phyloP scores from a whole-genome alignment of 2,797 vertebrate genomes.

The Poeciliopsis paucimaculata region DNA sequence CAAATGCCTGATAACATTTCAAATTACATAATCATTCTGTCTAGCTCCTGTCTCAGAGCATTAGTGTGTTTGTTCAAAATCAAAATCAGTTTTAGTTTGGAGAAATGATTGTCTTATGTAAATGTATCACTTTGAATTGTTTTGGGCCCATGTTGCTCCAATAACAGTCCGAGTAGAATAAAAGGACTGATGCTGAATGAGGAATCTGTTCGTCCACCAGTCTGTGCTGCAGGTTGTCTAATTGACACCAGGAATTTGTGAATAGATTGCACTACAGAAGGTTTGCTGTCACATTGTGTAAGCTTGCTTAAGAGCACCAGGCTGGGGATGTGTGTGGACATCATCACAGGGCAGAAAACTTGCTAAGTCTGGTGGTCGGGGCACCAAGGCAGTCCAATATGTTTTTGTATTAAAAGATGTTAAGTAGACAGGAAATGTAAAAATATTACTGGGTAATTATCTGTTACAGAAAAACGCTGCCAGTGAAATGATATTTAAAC shows the following conservation, averaged over 20 bases:
- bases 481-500: too few relatives aligned
- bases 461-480: too few relatives aligned
- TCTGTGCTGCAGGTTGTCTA: not conserved
- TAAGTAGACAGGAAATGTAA: too few relatives aligned
- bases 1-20: not conserved
- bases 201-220: slow-evolving; percentile 21
- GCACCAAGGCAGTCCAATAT: too few relatives aligned
- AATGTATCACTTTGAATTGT: slow-evolving; percentile 10
- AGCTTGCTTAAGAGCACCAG: slow-evolving; percentile 26
- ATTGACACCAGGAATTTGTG: slow-evolving; percentile 14
- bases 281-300: slow-evolving; percentile 17
- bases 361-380: too few relatives aligned
- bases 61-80: not conserved
- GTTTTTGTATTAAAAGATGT: too few relatives aligned
- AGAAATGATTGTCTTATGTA: slow-evolving; percentile 33
- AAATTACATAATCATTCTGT: not conserved
- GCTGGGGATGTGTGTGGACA: slow-evolving; percentile 35
- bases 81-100: slow-evolving; percentile 36
- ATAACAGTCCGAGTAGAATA: slow-evolving; percentile 18
- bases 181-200: slow-evolving; percentile 22
- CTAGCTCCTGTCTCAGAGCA: not conserved
- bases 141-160: slow-evolving; percentile 25
- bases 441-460: too few relatives aligned
- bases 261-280: slow-evolving; percentile 25
- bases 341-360: slow-evolving; percentile 19